Percentiles rank a stretch among this genome's conserved stretches.
phyloP scores from a whole-genome alignment of 1,140 invertebrate genomes.

The Protaetia brevitarsis region DNA sequence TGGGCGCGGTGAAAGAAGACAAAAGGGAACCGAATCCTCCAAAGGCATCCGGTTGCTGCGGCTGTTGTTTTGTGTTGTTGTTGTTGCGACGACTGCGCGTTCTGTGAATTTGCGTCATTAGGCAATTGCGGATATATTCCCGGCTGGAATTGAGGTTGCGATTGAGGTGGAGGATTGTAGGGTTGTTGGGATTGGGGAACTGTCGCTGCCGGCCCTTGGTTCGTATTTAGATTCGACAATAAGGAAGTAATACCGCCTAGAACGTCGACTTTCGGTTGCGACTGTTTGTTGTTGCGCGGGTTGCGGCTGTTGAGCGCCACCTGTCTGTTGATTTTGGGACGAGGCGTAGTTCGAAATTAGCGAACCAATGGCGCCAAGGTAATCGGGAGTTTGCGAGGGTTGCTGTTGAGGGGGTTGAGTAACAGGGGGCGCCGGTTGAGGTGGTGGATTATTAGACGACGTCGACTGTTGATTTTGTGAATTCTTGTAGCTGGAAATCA shows the following conservation, averaged over 20 bases:
- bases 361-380: background rate
- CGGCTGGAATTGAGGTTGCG: conserved; percentile 18
- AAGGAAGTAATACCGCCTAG: background rate
- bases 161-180: background rate
- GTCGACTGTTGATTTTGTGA: conserved; percentile 14
- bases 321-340: background rate
- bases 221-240: background rate
- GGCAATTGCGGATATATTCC: background rate
- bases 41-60: conserved; percentile 7
- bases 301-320: background rate
- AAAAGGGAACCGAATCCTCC: conserved; percentile 7
- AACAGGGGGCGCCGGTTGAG: background rate
- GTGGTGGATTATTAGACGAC: background rate
- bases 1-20: conserved; percentile 22
- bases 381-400: background rate
- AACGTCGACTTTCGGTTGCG: background rate
- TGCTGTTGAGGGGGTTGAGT: conserved; percentile 6
- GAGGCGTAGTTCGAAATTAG: background rate
- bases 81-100: background rate
- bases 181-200: background rate
- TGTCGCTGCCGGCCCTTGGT: background rate
- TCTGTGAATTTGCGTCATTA: conserved; percentile 11
- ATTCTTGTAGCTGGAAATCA: conserved; percentile 35
- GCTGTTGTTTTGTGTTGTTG: background rate
- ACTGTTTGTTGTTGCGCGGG: background rate